Conservation (phyloP, 2,888 invertebrate genomes). For the Ceratothoa steindachneri region DNA sequence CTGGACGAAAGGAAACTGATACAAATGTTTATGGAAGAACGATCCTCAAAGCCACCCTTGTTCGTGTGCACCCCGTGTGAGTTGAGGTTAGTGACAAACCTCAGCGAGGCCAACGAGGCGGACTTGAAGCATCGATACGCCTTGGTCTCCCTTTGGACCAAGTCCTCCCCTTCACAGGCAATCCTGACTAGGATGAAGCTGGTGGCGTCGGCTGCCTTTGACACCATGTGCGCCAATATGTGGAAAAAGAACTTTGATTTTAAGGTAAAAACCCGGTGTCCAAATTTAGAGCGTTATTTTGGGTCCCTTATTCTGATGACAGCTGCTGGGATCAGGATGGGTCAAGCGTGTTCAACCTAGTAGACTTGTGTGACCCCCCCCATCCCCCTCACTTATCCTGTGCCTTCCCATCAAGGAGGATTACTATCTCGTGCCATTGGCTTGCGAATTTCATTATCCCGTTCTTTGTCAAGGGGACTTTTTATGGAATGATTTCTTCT, state of each 20-base stretch:
- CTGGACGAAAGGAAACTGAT: conserved; percentile 31
- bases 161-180: conserved; percentile 6
- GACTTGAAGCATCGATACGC: conserved; percentile 21
- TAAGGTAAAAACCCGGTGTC: conserved; percentile 21
- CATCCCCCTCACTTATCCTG: too few species aligned
- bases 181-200: conserved; percentile 26
- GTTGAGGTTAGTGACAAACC: conserved; percentile 44
- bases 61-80: conserved; percentile 56
- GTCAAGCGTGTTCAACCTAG: too few species aligned
- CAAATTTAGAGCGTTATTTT: too few species aligned
- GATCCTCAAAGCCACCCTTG: conserved; percentile 51
- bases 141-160: conserved; percentile 28
- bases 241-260: conserved; percentile 18
- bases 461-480: too few species aligned
- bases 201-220: conserved; percentile 26
- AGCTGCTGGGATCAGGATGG: too few species aligned
- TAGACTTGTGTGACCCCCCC: too few species aligned
- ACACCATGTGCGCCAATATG: neutral
- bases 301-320: too few species aligned
- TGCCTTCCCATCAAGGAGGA: too few species aligned
- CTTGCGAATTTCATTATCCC: too few species aligned
- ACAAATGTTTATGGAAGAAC: conserved; percentile 25
- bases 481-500: too few species aligned
- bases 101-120: conserved; percentile 3
- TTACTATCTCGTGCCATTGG: too few species aligned